Evolutionary conservation across 2,888 invertebrate genomes (phyloP), one percentile per base, ranked within the genome.

Genomic region (Halictus ligatus): DNA sequence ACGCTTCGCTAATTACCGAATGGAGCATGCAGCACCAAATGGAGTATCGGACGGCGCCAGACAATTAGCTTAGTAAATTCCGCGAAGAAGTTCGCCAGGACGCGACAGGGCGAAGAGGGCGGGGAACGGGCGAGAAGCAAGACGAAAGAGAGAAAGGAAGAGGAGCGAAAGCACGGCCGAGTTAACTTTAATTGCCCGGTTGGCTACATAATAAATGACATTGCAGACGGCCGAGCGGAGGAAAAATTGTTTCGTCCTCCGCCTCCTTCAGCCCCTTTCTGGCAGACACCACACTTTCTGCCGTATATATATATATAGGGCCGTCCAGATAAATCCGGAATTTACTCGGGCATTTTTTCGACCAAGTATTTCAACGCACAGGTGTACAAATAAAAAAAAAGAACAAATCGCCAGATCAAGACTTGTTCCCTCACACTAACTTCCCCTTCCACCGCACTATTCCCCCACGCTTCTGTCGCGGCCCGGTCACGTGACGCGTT

Each of bases 21-120:
- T 76, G 84, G 82, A 67, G 72, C 79, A 60, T 76, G 86, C 58
- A 69, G 72, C 64, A 80, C 74, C 81, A 71, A 80, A 80, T 67
- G 72, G 80, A 80, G 83, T 86, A 89, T 87, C 77, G 85, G 89
- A 91, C 89, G 93, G 92, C 93, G 92, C 92, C 92, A 91, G 93
- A 93, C 93, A 94, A 94, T 94, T 94, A 93, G 92, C 92, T 93
- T 92, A 89, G 91, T 90, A 90, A 92, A 94, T 93, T 94, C 92
- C 91, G 88, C 90, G 92, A 93, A 92, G 91, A 89, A 88, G 88
- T 88, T 88, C 80, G 85, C 83, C 89, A 85, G 85, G 83, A 87
- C 84, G 50, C 72, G 64, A 75, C 71, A 60, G 69, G 69, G 35
- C n/a, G 64, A 46, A 71, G 80, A 54, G 58, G 50, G n/a, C 13